These are phyloP conservation scores for Nasonia giraulti DNA, from an alignment of 1,140 invertebrate genomes.

Conservation along the genomic window DNA sequence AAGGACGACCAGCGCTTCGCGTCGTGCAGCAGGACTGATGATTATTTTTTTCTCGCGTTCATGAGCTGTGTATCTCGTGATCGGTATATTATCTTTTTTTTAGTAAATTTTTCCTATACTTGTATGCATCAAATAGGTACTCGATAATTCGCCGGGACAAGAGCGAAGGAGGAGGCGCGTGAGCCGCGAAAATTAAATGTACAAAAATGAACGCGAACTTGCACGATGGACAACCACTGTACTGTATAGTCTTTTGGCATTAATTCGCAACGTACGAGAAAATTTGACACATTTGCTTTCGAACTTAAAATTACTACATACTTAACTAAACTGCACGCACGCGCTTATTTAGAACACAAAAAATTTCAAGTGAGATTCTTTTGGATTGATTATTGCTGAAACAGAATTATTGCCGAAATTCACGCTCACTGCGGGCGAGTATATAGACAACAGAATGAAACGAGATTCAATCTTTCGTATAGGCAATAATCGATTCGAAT, in stretches of 20 bases:
- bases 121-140: background rate
- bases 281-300: background rate
- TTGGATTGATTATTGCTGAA: background rate
- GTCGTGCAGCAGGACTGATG: background rate
- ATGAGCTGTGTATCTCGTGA: background rate
- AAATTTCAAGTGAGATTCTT: background rate
- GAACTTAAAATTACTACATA: background rate
- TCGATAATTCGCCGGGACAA: background rate
- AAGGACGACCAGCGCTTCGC: slow-evolving; percentile 31
- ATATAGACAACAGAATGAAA: background rate
- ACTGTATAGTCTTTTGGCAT: background rate
- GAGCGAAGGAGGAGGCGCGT: background rate
- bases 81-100: background rate
- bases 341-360: background rate
- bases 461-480: background rate
- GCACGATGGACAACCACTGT: background rate
- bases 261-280: background rate
- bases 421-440: background rate
- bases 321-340: too few species aligned
- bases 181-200: background rate
- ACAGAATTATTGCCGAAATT: background rate
- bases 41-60: slow-evolving; percentile 1
- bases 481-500: background rate
- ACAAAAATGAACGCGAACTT: background rate
- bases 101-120: background rate